Percentiles rank a stretch among this genome's conserved stretches.
phyloP scores from a whole-genome alignment of 37 sponge, comb jelly and placozoan genomes.

The Agelas oroides region DNA sequence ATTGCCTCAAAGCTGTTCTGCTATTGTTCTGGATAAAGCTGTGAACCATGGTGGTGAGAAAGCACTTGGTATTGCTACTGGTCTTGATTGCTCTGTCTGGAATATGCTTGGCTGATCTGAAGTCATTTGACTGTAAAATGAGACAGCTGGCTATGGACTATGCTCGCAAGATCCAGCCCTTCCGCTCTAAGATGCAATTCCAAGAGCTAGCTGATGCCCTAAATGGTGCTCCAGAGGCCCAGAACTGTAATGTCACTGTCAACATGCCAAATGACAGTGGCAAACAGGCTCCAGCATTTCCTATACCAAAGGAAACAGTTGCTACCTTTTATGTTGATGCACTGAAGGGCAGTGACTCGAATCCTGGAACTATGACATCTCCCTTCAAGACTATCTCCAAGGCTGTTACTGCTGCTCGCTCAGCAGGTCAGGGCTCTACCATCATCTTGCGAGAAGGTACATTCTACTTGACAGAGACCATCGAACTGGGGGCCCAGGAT shows the following conservation, averaged over 20 bases:
- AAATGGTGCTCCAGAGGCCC: slow-evolving; percentile 64
- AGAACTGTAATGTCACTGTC: slow-evolving; percentile 56
- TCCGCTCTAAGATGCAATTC: slow-evolving; percentile 36
- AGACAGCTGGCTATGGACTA: slow-evolving; percentile 68
- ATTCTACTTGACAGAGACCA: slow-evolving; percentile 46
- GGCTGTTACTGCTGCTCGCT: slow-evolving; percentile 7
- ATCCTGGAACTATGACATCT: slow-evolving; percentile 32
- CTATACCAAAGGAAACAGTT: too few relatives aligned
- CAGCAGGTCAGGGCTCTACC: not conserved
- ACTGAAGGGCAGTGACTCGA: slow-evolving; percentile 40
- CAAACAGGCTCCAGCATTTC: too few relatives aligned
- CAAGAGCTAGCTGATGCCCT: slow-evolving; percentile 62
- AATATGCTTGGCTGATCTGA: slow-evolving; percentile 28
- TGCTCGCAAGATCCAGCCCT: slow-evolving; percentile 67
- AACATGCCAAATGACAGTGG: too few relatives aligned
- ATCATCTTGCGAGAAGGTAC: slow-evolving; percentile 56
- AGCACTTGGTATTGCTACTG: too few relatives aligned
- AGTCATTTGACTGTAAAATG: slow-evolving; percentile 70
- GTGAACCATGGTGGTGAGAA: too few relatives aligned
- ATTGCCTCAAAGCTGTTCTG: too few relatives aligned
- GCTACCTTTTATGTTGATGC: slow-evolving; percentile 35
- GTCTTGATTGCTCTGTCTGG: too few relatives aligned
- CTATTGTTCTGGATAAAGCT: too few relatives aligned
- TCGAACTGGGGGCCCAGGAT: slow-evolving; percentile 29
- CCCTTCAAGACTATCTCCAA: slow-evolving; percentile 32